These are phyloP conservation scores for Bombus impatiens DNA, from an alignment of 1,140 invertebrate genomes.

Conservation along the genomic window DNA sequence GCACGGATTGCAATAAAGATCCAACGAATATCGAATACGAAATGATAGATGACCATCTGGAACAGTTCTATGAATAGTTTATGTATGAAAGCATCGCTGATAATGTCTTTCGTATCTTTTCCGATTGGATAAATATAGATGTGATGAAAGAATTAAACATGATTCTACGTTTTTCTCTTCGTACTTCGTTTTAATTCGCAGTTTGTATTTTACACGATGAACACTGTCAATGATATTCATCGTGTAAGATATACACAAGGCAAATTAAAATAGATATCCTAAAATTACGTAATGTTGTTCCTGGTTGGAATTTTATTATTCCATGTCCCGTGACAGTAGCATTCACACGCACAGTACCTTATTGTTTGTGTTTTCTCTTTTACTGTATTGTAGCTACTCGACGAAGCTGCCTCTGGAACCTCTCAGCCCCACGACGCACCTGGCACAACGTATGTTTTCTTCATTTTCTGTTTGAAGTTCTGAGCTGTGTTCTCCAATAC, in stretches of 20 bases:
- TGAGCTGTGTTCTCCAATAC: neutral
- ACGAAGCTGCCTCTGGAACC: conserved; percentile 76
- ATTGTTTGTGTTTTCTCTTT: conserved; percentile 82
- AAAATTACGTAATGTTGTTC: neutral
- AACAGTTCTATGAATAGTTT: neutral
- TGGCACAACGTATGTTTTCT: conserved; percentile 78
- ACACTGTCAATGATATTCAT: neutral
- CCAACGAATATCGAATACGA: neutral
- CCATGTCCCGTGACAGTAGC: conserved; percentile 50
- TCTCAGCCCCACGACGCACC: conserved; percentile 72
- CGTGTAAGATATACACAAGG: neutral
- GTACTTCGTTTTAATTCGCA: neutral
- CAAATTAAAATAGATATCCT: neutral
- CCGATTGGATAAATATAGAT: neutral
- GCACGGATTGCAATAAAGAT: conserved; percentile 35
- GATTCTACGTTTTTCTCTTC: neutral
- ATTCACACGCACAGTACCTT: conserved; percentile 81
- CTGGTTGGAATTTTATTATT: conserved; percentile 19
- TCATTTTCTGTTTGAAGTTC: conserved; percentile 50
- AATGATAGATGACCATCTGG: neutral
- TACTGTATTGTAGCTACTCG: conserved; percentile 81
- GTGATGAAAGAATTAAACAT: neutral
- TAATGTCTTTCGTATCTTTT: neutral
- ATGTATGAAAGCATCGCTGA: neutral
- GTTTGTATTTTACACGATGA: neutral